A percentile compares a stretch with the other conserved stretches of the same genome.
phyloP scores from a whole-genome alignment of 2,797 vertebrate genomes.

The Helarctos malayanus region DNA sequence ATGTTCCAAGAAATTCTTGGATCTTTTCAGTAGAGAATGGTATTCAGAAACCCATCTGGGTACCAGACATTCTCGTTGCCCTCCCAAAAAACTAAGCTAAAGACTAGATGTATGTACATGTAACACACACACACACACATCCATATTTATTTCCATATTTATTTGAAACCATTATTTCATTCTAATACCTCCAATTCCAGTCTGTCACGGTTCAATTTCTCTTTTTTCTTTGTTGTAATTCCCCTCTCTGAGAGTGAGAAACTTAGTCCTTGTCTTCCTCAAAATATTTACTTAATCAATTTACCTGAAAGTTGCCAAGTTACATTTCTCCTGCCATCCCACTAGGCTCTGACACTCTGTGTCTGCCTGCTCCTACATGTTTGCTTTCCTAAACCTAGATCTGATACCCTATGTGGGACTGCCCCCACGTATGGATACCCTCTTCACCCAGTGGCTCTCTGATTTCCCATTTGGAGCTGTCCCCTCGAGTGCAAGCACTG shows the following conservation, averaged over 20 bases:
- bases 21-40: background rate
- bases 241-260: background rate
- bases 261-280: background rate
- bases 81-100: background rate
- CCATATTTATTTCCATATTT: background rate
- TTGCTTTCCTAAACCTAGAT: background rate
- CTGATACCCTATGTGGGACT: background rate
- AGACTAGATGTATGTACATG: background rate
- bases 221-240: background rate
- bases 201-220: background rate
- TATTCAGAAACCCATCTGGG: background rate
- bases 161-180: background rate
- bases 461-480: background rate
- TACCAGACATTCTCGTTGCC: background rate
- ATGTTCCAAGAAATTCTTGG: background rate
- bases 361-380: rapidly evolving
- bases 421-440: background rate
- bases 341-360: background rate
- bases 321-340: background rate
- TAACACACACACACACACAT: background rate
- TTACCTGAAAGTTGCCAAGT: background rate
- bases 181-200: background rate
- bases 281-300: background rate
- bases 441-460: background rate
- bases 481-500: background rate